phyloP scores from a whole-genome alignment of 1,140 invertebrate genomes.

The Asbolus verrucosus region DNA sequence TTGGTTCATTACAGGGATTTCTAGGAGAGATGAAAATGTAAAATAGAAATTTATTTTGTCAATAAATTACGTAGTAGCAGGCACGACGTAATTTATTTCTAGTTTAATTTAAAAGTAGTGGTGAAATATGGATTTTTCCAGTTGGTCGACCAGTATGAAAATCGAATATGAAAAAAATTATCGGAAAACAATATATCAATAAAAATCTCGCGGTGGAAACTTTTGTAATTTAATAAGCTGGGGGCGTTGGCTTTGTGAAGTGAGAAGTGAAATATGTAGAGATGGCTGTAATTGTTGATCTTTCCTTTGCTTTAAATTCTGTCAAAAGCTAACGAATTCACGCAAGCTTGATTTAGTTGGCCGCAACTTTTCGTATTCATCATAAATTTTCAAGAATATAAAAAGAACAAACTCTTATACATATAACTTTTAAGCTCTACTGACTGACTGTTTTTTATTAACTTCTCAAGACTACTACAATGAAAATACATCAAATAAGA shows the following conservation, averaged over 20 bases:
- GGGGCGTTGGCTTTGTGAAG: slow-evolving; percentile 10
- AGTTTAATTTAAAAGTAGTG: slow-evolving; percentile 35
- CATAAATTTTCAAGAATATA: background rate
- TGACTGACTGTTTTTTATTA: slow-evolving; percentile 22
- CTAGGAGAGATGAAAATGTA: slow-evolving; percentile 23
- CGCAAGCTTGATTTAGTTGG: slow-evolving; percentile 4
- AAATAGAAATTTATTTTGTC: slow-evolving; percentile 34
- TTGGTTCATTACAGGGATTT: slow-evolving; percentile 23
- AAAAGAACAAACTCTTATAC: background rate
- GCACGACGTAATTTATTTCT: slow-evolving; percentile 18
- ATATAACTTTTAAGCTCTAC: slow-evolving; percentile 10
- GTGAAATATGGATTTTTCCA: slow-evolving; percentile 36
- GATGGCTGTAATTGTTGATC: slow-evolving; percentile 19
- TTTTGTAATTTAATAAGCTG: slow-evolving; percentile 25
- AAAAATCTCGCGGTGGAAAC: slow-evolving; percentile 32
- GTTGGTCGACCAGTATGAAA: background rate
- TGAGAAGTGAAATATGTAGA: slow-evolving; percentile 18
- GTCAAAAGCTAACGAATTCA: slow-evolving; percentile 3
- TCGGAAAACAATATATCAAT: slow-evolving; percentile 35
- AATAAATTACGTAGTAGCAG: slow-evolving; percentile 20
- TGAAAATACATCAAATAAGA: slow-evolving; percentile 32
- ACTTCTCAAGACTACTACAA: background rate
- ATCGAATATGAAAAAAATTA: slow-evolving; percentile 25
- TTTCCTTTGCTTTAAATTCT: slow-evolving; percentile 18
- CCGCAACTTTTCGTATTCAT: slow-evolving; percentile 8